Evolutionary conservation across 2,797 vertebrate species (phyloP).

Genomic region (Mormyrus proboscirostris): DNA sequence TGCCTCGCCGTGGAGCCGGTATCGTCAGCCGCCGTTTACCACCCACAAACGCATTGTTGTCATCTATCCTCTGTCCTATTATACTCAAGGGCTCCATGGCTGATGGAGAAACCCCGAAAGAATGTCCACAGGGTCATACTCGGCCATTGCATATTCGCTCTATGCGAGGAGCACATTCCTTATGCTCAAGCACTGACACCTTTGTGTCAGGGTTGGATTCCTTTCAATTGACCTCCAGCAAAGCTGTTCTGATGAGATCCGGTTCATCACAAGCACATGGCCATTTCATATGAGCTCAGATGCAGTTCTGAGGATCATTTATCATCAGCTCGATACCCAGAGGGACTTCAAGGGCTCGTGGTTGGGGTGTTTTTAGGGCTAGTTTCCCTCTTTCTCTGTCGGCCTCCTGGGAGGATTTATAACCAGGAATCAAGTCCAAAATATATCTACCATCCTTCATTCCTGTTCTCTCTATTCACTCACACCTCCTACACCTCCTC

Average conservation of each 20-base stretch:
- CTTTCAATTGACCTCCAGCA: background rate
- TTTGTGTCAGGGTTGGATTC: background rate
- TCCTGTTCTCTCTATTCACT: background rate
- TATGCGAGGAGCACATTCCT: background rate
- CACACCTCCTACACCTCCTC: background rate
- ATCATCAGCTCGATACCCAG: background rate
- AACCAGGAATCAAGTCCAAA: background rate
- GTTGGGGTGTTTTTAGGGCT: background rate
- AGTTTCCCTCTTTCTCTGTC: too few relatives aligned
- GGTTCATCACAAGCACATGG: background rate
- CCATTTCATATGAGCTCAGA: background rate
- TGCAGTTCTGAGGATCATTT: constrained; percentile 1
- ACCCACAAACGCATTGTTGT: background rate
- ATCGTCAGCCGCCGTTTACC: background rate
- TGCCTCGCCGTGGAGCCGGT: background rate
- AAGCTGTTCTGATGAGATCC: background rate
- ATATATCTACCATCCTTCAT: background rate
- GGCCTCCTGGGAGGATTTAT: background rate
- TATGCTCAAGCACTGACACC: background rate
- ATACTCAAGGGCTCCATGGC: background rate
- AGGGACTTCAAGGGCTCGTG: background rate
- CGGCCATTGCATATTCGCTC: background rate
- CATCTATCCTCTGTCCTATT: background rate
- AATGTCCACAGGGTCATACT: background rate
- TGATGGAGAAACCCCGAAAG: background rate